Evolutionary conservation across 2,888 invertebrate genomes (phyloP).

Genomic region (Spodoptera littoralis): DNA sequence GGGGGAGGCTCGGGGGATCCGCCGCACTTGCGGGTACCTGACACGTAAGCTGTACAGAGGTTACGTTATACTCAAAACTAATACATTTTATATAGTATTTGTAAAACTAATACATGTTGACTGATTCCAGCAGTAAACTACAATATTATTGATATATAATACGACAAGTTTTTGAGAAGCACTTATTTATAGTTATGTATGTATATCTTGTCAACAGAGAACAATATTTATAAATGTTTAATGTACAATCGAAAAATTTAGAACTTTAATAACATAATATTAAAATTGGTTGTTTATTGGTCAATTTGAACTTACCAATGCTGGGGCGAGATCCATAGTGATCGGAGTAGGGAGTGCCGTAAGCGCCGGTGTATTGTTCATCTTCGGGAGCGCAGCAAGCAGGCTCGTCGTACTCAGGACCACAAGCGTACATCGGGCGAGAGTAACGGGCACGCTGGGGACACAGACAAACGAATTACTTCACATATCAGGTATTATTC

Average conservation of each 20-base stretch:
- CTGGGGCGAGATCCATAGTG: conserved; percentile 96
- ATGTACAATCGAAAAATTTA: background rate
- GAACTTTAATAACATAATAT: background rate
- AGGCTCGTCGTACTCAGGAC: conserved; percentile 97
- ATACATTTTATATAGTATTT: too few relatives aligned
- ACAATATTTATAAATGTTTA: too few relatives aligned
- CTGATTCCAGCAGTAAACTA: background rate
- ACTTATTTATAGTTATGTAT: too few relatives aligned
- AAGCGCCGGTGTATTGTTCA: conserved; percentile 96
- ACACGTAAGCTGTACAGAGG: background rate
- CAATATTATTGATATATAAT: too few relatives aligned
- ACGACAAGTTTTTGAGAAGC: too few relatives aligned
- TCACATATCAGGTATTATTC: background rate
- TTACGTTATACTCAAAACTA: too few relatives aligned
- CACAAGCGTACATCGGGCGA: conserved; percentile 91
- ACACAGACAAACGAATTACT: background rate
- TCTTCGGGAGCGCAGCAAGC: conserved; percentile 97
- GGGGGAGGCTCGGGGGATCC: conserved; percentile 89
- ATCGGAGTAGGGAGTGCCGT: conserved; percentile 96
- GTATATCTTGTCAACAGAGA: too few relatives aligned
- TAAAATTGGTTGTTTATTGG: background rate
- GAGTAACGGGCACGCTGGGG: conserved; percentile 91
- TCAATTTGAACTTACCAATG: conserved; percentile 85
- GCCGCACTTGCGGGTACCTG: conserved; percentile 84
- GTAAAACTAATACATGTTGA: too few relatives aligned